Conservation (phyloP, 2,888 invertebrate genomes). For the Thelaira solivaga region DNA sequence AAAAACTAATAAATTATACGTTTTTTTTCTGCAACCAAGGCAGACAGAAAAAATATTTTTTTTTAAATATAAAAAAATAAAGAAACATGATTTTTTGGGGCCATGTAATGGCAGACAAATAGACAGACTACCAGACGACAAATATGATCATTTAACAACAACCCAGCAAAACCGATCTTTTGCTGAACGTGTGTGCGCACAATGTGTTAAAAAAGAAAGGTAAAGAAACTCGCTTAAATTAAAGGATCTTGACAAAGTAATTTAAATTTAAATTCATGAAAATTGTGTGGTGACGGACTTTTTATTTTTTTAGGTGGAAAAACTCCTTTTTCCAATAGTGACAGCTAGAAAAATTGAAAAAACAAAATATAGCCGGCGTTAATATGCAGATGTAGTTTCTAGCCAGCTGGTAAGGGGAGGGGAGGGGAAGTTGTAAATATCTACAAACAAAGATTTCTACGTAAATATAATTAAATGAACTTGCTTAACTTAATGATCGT, state of each 20-base stretch:
- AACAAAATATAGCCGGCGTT: conserved; percentile 38
- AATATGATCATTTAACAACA: conserved; percentile 17
- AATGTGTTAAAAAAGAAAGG: background rate
- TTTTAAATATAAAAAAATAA: too few species aligned
- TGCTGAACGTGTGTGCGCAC: background rate
- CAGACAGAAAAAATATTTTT: background rate
- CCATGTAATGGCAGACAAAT: conserved; percentile 43
- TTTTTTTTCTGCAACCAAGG: conserved; percentile 27
- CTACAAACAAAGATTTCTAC: too few species aligned
- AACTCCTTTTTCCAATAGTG: conserved; percentile 29
- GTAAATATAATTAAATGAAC: background rate
- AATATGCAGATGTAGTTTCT: too few species aligned
- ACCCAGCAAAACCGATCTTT: too few species aligned
- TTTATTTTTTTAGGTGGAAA: conserved; percentile 23
- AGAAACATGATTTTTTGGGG: conserved; percentile 45
- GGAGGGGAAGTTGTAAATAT: too few species aligned
- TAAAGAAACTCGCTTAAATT: conserved; percentile 2
- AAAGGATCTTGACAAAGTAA: conserved; percentile 18
- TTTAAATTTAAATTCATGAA: conserved; percentile 5
- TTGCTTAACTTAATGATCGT: conserved; percentile 4
- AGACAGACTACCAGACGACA: conserved; percentile 50
- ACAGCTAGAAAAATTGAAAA: conserved; percentile 5
- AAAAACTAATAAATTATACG: conserved; percentile 45
- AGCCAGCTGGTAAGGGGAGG: conserved; percentile 16
- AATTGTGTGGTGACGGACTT: background rate